phyloP scores from a whole-genome alignment of 1,140 invertebrate genomes.

The Ladona fulva region DNA sequence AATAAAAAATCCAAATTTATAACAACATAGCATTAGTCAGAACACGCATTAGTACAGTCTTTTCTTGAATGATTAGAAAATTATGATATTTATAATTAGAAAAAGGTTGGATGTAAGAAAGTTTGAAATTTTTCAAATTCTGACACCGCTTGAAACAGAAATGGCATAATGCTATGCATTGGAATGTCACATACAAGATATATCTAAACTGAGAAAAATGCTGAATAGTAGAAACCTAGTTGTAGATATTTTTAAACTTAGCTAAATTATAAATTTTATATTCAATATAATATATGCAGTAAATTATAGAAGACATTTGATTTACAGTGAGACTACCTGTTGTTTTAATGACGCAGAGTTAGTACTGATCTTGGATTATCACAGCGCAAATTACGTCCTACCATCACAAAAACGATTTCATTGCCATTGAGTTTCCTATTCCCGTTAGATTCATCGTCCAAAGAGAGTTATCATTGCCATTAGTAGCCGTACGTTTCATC shows the following conservation, averaged over 20 bases:
- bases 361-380: too few species aligned
- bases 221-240: background rate
- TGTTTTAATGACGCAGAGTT: too few species aligned
- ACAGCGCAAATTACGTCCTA: background rate
- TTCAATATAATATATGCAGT: too few species aligned
- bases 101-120: background rate
- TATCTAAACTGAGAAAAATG: background rate
- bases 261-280: too few species aligned
- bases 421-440: background rate
- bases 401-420: background rate
- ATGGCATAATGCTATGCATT: background rate
- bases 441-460: background rate
- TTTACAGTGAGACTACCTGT: too few species aligned
- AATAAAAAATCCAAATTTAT: too few species aligned
- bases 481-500: background rate
- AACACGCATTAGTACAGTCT: background rate
- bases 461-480: background rate
- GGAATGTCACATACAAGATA: background rate
- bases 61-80: background rate
- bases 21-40: too few species aligned
- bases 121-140: background rate
- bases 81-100: background rate
- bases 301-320: too few species aligned
- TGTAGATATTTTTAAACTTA: background rate
- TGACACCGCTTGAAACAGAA: background rate